Evolutionary conservation across 2,797 vertebrate species (phyloP).

Genomic region (Bradypus variegatus): DNA sequence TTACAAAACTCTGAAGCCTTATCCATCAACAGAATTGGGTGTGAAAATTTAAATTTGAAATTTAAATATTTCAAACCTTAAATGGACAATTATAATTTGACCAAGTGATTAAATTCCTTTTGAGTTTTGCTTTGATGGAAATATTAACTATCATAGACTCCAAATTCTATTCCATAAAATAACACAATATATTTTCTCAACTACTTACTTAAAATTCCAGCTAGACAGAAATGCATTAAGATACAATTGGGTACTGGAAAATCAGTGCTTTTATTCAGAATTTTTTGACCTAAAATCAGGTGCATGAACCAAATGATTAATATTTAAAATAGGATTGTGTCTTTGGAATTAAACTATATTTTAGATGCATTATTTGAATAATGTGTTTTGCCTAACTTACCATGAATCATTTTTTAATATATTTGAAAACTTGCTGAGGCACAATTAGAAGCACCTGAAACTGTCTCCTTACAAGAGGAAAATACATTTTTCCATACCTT

Average conservation of each 20-base stretch:
- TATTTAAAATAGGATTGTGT: constrained; percentile 47
- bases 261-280: neutral
- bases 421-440: constrained; percentile 36
- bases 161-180: constrained; percentile 41
- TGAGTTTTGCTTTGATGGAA: constrained; percentile 46
- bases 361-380: constrained; percentile 39
- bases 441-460: constrained; percentile 14
- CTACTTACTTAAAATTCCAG: constrained; percentile 39
- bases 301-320: constrained; percentile 43
- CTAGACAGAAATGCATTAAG: constrained; percentile 24
- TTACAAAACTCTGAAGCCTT: constrained; percentile 12
- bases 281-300: constrained; percentile 35
- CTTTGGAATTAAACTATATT: constrained; percentile 46
- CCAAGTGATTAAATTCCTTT: constrained; percentile 47
- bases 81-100: constrained; percentile 49
- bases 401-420: constrained; percentile 48
- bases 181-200: constrained; percentile 40
- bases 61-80: constrained; percentile 41
- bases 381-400: constrained; percentile 42
- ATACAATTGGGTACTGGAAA: constrained; percentile 29
- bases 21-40: constrained; percentile 20
- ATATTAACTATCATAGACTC: constrained; percentile 50
- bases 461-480: constrained; percentile 1
- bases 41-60: constrained; percentile 37
- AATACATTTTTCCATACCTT: neutral